Conservation (phyloP, 1,140 invertebrate genomes). For the Drosophila sproati region DNA sequence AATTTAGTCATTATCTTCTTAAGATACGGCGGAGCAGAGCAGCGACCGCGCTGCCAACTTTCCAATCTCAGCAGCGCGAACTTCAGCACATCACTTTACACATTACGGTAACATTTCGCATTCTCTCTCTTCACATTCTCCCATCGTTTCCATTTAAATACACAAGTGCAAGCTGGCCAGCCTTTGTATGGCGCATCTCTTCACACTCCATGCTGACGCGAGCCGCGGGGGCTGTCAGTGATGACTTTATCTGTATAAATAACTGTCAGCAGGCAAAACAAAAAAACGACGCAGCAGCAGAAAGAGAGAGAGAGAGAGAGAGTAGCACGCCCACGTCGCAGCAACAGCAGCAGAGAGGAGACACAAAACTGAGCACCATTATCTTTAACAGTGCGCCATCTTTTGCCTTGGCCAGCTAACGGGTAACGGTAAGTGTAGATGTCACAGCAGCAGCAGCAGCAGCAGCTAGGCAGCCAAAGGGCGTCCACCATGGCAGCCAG, state of each 20-base stretch:
- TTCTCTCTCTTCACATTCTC: conserved; percentile 6
- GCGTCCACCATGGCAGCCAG: conserved; percentile 47
- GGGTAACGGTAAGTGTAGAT: conserved; percentile 60
- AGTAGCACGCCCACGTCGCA: conserved; percentile 29
- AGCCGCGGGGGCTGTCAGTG: conserved; percentile 69
- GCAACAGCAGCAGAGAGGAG: conserved; percentile 11
- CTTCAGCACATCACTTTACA: conserved; percentile 53
- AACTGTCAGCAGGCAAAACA: conserved; percentile 66
- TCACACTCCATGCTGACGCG: conserved; percentile 18
- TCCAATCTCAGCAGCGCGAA: conserved; percentile 40
- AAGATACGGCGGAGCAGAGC: conserved; percentile 66
- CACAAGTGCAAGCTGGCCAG: conserved; percentile 15
- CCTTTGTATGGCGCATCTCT: conserved; percentile 8
- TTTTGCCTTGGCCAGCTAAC: conserved; percentile 40
- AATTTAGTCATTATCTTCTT: conserved; percentile 85
- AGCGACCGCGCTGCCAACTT: conserved; percentile 3
- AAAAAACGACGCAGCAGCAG: conserved; percentile 15
- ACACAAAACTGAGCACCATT: conserved; percentile 17
- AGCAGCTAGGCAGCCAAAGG: conserved; percentile 25
- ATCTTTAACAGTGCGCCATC: conserved; percentile 59
- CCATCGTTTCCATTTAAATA: neutral
- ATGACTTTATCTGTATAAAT: conserved; percentile 83
- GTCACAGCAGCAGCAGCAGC: conserved; percentile 33
- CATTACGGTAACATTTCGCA: conserved; percentile 58
- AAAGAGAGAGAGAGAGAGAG: conserved; percentile 17